Percentiles rank a stretch among this genome's conserved stretches.
Conservation (phyloP, 2,888 invertebrate species). For the Brachynemurus nebulosus region DNA sequence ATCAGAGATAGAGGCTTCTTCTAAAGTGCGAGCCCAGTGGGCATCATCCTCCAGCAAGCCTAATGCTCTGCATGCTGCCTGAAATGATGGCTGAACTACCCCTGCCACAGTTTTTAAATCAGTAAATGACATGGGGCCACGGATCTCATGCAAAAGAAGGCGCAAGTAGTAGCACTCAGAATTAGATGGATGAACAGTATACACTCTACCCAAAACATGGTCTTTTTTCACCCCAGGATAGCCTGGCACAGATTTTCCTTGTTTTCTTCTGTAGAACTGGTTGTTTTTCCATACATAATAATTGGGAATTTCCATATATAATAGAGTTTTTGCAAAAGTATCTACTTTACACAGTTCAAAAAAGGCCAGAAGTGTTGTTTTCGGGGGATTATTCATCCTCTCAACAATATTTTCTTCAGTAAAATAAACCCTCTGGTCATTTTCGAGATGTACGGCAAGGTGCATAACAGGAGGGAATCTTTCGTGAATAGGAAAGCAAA, state of each 20-base stretch:
- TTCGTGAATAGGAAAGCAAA: no score
- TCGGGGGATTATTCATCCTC: no score
- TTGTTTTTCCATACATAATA: constrained; percentile 18
- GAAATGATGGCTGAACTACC: constrained; percentile 18
- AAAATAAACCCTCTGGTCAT: no score
- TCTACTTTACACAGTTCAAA: no score
- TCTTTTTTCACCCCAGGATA: constrained; percentile 10
- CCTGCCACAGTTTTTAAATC: constrained; percentile 23
- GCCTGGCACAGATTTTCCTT: constrained; percentile 11
- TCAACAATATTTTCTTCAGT: no score
- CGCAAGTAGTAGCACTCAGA: constrained; percentile 15
- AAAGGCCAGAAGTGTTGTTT: no score
- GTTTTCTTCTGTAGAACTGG: constrained; percentile 14
- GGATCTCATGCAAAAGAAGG: constrained; percentile 20
- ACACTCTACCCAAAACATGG: constrained; percentile 13
- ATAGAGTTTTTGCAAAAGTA: no score
- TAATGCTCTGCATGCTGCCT: constrained; percentile 19
- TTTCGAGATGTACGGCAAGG: no score
- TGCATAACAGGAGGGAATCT: no score
- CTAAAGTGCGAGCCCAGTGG: constrained; percentile 22
- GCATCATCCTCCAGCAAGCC: constrained; percentile 25
- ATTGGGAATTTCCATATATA: no score
- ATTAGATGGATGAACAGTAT: constrained; percentile 13
- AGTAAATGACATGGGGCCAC: constrained; percentile 23
- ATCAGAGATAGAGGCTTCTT: constrained; percentile 19